Evolutionary conservation across 2,113 vertebrate genomes (phyloP), one percentile per base, ranked within the genome.

Genomic region (Campylorhamphus procurvoides): DNA sequence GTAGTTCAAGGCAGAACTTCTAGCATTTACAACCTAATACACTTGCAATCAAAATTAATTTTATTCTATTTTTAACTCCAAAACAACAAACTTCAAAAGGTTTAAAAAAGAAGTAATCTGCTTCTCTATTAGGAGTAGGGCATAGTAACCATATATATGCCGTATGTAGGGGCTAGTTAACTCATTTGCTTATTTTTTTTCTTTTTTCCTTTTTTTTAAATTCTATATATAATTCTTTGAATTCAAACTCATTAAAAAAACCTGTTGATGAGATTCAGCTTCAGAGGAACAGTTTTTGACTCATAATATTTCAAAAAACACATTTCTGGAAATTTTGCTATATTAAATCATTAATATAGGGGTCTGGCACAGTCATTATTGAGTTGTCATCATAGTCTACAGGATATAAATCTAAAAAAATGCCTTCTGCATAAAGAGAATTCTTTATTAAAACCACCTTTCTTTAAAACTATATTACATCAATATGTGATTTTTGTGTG

Each of bases 241-340:
- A 97, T 98, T 97, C 87, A 96, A 97, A 94, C 92, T 95, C 97
- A 96, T 96, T 97, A 97, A 97, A 97, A 90, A 97, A 77, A 14
- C 1, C 33, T 97, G 89, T 95, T 98, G 97, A 98, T 98, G 97
- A 98, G 95, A 96, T 97, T 98, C 96, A 93, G 96, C 97, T 98
- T 98, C 95, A 97, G 95, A 97, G 62, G 91, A 97, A 94, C 86
- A 94, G 83, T 92, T 97, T 95, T 89, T 98, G 96, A 97, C 97
- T 97, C 97, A 91, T 97, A 98, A 98, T 98, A 98, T 98, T 98
- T 98, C 97, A 98, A 97, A 98, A 98, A 97, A 96, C 96, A 97
- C 97, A 96, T 98, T 98, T 98, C 80, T 97, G 93, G 97, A 98
- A 98, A 98, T 72, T 89, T 97, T 94, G 88, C 88, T 91, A 94